phyloP scores from a whole-genome alignment of 2,113 vertebrate genomes.

The Platichthys flesus region DNA sequence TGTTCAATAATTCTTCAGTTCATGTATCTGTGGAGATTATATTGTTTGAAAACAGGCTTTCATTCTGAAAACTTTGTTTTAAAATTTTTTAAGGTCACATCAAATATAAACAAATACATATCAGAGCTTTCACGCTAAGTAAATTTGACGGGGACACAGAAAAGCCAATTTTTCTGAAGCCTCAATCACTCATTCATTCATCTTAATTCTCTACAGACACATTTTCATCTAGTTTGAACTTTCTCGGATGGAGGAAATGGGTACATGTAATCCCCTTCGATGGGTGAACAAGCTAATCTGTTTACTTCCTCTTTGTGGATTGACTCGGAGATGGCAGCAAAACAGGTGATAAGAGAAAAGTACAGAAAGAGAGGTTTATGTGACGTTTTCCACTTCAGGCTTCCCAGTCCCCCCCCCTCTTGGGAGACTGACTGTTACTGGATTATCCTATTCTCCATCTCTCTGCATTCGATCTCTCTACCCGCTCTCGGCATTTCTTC shows the following conservation, averaged over 20 bases:
- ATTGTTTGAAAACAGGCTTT: constrained; percentile 3
- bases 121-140: background rate
- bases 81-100: background rate
- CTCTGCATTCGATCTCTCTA: constrained; percentile 16
- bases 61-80: background rate
- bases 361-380: constrained; percentile 68
- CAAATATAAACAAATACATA: background rate
- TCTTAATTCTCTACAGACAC: constrained; percentile 55
- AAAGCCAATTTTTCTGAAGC: constrained; percentile 56
- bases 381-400: constrained; percentile 52
- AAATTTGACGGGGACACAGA: constrained; percentile 53
- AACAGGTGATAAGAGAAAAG: constrained; percentile 73
- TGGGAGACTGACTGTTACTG: constrained; percentile 29
- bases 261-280: constrained; percentile 71
- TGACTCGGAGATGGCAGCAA: constrained; percentile 58
- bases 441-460: constrained; percentile 61
- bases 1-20: constrained; percentile 6
- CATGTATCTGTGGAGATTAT: background rate
- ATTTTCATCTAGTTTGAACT: constrained; percentile 61
- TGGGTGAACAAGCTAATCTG: constrained; percentile 73
- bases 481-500: background rate
- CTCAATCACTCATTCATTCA: constrained; percentile 61
- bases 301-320: constrained; percentile 68
- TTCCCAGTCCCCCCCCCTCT: constrained; percentile 17
- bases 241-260: constrained; percentile 43